phyloP scores from a whole-genome alignment of 2,113 vertebrate genomes.

The Antechinus stuartii region DNA sequence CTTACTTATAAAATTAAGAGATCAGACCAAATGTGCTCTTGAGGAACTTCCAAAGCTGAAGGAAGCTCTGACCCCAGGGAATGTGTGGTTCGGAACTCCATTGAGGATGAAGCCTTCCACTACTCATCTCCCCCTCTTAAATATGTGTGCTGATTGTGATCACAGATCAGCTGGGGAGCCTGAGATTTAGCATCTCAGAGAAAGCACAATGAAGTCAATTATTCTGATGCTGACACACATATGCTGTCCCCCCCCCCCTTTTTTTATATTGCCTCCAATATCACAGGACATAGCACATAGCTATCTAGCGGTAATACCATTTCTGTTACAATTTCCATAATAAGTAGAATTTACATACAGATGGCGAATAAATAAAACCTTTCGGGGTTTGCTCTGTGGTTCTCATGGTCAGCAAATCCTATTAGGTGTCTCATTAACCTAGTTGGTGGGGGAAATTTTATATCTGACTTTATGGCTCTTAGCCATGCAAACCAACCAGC shows the following conservation, averaged over 20 bases:
- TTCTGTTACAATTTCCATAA: conserved; percentile 71
- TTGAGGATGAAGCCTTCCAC: background rate
- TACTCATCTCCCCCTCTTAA: background rate
- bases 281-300: conserved; percentile 22
- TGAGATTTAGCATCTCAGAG: background rate
- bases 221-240: background rate
- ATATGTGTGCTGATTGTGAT: accelerated
- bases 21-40: background rate
- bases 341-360: conserved; percentile 69
- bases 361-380: conserved; percentile 67
- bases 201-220: background rate
- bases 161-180: background rate
- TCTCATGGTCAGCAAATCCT: conserved; percentile 60
- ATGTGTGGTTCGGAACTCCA: background rate
- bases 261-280: background rate
- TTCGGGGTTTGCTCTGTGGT: background rate
- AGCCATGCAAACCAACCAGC: background rate
- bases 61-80: background rate
- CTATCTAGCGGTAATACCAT: conserved; percentile 2
- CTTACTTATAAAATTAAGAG: background rate
- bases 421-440: conserved; percentile 57
- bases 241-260: background rate
- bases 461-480: background rate
- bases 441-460: conserved; percentile 33
- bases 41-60: background rate